Evolutionary conservation across 2,113 vertebrate species (phyloP).

Genomic region (Tachycineta bicolor): DNA sequence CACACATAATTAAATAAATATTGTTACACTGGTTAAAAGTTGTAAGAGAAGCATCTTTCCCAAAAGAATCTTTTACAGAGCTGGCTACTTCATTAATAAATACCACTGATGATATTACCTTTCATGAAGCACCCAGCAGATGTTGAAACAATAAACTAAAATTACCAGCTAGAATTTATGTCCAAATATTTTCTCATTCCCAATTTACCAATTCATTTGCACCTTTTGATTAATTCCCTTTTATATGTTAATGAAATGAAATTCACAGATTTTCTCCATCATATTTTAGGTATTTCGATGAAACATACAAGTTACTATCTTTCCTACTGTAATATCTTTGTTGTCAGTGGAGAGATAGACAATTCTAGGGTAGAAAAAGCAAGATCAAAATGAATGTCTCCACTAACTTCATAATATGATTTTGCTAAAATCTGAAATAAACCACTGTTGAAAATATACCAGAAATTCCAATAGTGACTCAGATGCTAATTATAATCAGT

Average conservation of each 20-base stretch:
- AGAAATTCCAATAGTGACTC: not conserved
- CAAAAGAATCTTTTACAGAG: not conserved
- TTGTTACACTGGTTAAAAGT: not conserved
- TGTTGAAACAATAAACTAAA: not conserved
- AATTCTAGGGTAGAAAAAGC: not conserved
- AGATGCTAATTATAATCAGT: not conserved
- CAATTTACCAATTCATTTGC: not conserved
- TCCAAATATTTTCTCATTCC: not conserved
- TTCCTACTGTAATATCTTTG: not conserved
- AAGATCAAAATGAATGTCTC: not conserved
- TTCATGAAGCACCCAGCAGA: not conserved
- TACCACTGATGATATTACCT: not conserved
- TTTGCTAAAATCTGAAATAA: not conserved
- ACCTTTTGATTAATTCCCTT: not conserved
- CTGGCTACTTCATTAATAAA: not conserved
- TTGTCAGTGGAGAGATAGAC: not conserved
- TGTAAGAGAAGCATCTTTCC: not conserved
- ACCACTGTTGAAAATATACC: not conserved
- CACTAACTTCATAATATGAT: not conserved
- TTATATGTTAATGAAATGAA: conserved; percentile 36
- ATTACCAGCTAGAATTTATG: not conserved
- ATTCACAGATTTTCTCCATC: not conserved
- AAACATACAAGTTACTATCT: not conserved
- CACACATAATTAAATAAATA: not conserved
- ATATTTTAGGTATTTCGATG: not conserved